Percentiles rank a stretch among this genome's conserved stretches.
Conservation (phyloP, 2,888 invertebrate species). For the Cheilosia impressa region DNA sequence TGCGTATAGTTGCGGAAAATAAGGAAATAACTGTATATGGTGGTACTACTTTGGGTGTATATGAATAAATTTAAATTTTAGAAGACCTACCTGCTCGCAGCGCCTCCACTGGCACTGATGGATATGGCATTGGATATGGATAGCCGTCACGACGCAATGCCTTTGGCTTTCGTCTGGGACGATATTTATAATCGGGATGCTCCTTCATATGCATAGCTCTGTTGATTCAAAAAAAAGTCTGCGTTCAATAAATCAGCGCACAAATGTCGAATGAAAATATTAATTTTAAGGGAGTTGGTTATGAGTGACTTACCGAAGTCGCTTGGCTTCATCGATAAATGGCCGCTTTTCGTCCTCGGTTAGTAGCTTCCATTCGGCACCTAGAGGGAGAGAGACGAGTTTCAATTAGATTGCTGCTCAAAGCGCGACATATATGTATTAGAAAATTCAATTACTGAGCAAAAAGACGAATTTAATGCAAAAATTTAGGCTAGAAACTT, state of each 20-base stretch:
- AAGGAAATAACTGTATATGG: slow-evolving; percentile 44
- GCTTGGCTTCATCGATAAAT: slow-evolving; percentile 98
- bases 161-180: slow-evolving; percentile 95
- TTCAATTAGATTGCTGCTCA: neutral
- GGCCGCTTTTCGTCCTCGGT: slow-evolving; percentile 97
- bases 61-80: slow-evolving; percentile 15
- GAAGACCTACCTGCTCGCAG: slow-evolving; percentile 89
- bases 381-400: slow-evolving; percentile 82
- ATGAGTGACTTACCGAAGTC: slow-evolving; percentile 85
- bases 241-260: slow-evolving; percentile 46
- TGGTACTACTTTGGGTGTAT: slow-evolving; percentile 33
- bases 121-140: slow-evolving; percentile 96
- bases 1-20: slow-evolving; percentile 74
- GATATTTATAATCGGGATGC: slow-evolving; percentile 97
- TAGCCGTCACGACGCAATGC: slow-evolving; percentile 94
- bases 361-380: slow-evolving; percentile 98
- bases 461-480: too few species aligned
- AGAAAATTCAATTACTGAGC: neutral
- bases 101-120: slow-evolving; percentile 95
- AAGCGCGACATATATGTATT: neutral
- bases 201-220: slow-evolving; percentile 98
- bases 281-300: neutral
- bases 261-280: neutral
- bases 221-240: slow-evolving; percentile 58
- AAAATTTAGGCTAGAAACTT: too few species aligned